Base-by-base conservation (phyloP, 2,797 vertebrate species). In the Cyprinodon diabolis region DNA sequence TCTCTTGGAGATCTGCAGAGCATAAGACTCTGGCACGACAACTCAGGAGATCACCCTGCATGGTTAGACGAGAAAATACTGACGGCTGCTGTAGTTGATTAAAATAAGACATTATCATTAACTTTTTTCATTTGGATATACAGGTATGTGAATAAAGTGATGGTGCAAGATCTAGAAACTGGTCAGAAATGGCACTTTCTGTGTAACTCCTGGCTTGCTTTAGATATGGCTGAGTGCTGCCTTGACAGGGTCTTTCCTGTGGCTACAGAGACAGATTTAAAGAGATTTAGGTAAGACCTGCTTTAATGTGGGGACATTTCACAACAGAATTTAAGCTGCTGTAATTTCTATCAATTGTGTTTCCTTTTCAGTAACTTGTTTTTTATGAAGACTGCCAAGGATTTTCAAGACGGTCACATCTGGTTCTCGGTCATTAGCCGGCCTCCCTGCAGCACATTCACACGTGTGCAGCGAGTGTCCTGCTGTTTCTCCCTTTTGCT, bases 401-500 rank as follows among this genome's bases (percentile, higher is more conserved):
- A 96, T 84, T 97, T 99, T 90, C 95, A 94, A 40, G 97, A 99
- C 0, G 95, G 97, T 14, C 97, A 98, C 81, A 96, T 99, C 84
- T 99, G 98, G 98, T 98, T 96, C 75, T 99, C 97, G 0, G 94
- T 98, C 81, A 94, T 99, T 76, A 97, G 93, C 82, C 92, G 96
- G 45, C 96, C 95, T 7, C 95, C 97, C 2, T 89, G 91, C 72
- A 99, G 98, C 90, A 94, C 92, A 72, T 99, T 99, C 90, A 98
- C 97, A 0, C 87, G 96, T 14, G 96, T 97, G 23, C 98, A 99
- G 88, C 91, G 97, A 0, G 96, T 97, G 51, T 99, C 98, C 7
- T 99, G 97, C 62, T 99, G 97, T 80, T 98, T 98, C 82, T 99
- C 97, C 0, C 90, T 99, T 85, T 94, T 99, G 30, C 95, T 99